Base-by-base conservation (phyloP, 2,888 invertebrate genomes). In the Luperina testacea region DNA sequence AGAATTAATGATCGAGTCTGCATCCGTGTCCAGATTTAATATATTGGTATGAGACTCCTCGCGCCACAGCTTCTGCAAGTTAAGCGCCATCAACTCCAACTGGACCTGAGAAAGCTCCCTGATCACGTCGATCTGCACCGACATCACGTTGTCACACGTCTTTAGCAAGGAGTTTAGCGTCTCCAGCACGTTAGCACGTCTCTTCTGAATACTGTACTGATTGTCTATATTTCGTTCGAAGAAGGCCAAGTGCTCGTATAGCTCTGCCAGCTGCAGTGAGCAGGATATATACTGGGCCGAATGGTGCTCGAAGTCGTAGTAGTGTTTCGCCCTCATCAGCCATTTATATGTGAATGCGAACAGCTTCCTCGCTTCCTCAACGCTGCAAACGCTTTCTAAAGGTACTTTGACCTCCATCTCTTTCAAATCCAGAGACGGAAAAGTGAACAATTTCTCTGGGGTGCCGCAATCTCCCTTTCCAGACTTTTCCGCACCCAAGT, bases 191-290 rank as follows among this genome's bases (percentile, higher is more conserved):
- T 97, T 97, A 2, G 97, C 97, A 38, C 97, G 94, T 69, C 97
- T 94, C 90, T 97, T 97, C 87, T 97, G 97, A 42, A 97, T 96
- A 81, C 94, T 96, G 89, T 97, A 97, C 86, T 96, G 96, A 81
- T 94, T 94, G 82, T 98, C 98, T 65, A 98, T 95, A 90, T 98
- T 97, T 63, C 97, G 95, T 92, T 98, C 98, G 94, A 98, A 98
- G 92, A 98, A 98, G 0, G 98, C 97, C 74, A 98, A 94, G 89
- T 97, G 97, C 87, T 97, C 97, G 90, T 97, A 98, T 24, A 98
- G 92, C 88, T 97, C 97, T 65, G 98, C 98, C 68, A 97, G 91
- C 90, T 97, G 97, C 83, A 97, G 91, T 2, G 97, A 97, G 80
- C 97, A 97, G 67, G 97, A 97, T 76, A 97, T 97, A 87, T 97